Evolutionary conservation across 2,888 invertebrate species (phyloP).

Genomic region (Tipula confusa): DNA sequence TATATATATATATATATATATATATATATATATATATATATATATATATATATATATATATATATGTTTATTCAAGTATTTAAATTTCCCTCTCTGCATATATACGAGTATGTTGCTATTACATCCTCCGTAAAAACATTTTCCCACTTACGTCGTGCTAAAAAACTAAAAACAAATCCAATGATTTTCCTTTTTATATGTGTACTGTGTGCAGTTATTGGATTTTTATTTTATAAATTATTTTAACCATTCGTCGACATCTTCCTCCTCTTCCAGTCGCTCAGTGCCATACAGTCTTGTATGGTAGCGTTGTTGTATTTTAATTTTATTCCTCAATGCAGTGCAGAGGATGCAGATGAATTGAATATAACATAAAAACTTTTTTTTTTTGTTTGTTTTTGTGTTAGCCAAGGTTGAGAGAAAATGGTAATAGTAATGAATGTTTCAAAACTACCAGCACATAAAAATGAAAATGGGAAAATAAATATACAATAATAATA

Average conservation of each 20-base stretch:
- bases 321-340: background rate
- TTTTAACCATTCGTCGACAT: background rate
- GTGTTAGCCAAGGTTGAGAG: background rate
- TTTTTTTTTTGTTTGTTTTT: background rate
- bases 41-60: too few species aligned
- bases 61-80: too few species aligned
- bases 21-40: too few species aligned
- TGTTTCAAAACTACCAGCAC: background rate
- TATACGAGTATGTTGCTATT: background rate
- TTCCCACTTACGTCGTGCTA: background rate
- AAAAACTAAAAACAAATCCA: background rate
- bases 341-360: background rate
- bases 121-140: background rate
- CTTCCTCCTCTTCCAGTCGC: background rate
- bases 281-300: background rate
- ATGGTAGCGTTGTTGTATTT: background rate
- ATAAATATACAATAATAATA: background rate
- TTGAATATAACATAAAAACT: background rate
- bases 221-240: background rate
- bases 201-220: background rate
- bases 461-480: background rate
- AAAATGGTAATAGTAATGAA: background rate
- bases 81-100: background rate
- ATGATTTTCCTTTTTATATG: background rate
- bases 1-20: too few species aligned